Evolutionary conservation across 2,888 invertebrate species (phyloP).

Genomic region (Caenorhabditis japonica): DNA sequence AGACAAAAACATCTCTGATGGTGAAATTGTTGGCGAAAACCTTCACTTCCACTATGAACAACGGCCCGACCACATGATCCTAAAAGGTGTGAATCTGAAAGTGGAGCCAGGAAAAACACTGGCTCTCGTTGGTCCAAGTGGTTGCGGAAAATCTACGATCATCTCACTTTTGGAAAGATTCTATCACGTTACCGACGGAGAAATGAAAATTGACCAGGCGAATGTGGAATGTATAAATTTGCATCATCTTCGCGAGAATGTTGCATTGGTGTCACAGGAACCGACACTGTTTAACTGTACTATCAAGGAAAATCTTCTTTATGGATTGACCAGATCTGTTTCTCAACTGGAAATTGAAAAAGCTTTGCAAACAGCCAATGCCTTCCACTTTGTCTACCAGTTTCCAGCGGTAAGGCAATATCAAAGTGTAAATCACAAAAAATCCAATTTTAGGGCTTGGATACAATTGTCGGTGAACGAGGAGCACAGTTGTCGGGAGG

Average conservation of each 20-base stretch:
- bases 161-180: conserved; percentile 83
- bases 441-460: conserved; percentile 71
- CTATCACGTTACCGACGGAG: conserved; percentile 85
- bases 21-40: conserved; percentile 35
- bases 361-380: conserved; percentile 78
- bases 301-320: conserved; percentile 61
- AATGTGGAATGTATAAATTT: conserved; percentile 69
- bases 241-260: conserved; percentile 76
- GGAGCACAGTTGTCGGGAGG: conserved; percentile 78
- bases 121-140: conserved; percentile 78
- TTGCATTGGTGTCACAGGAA: conserved; percentile 78
- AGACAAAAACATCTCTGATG: conserved; percentile 22
- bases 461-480: conserved; percentile 78
- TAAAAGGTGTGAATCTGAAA: conserved; percentile 36
- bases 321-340: conserved; percentile 30
- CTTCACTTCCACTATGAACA: conserved; percentile 45
- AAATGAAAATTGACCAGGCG: conserved; percentile 79
- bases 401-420: conserved; percentile 70
- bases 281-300: conserved; percentile 78
- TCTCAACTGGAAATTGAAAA: conserved; percentile 58
- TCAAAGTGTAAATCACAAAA: not conserved
- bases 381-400: conserved; percentile 78
- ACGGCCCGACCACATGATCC: conserved; percentile 31
- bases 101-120: conserved; percentile 77
- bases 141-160: conserved; percentile 79